Evolutionary conservation across 2,113 vertebrate species (phyloP), one percentile per base, ranked within the genome.

Genomic region (Periophthalmodon schlosseri): DNA sequence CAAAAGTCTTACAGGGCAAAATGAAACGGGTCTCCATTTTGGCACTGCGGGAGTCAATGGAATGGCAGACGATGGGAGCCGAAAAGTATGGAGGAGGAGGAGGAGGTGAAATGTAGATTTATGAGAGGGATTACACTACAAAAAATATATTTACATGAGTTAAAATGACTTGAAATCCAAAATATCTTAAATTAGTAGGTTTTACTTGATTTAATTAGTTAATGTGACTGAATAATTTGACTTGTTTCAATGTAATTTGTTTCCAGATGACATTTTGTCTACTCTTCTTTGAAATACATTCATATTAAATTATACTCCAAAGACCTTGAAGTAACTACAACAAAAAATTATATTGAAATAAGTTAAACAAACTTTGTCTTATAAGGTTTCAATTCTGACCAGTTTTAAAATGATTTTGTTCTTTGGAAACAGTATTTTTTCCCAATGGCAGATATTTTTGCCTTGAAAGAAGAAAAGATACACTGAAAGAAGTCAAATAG

Each of bases 71-170:
- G 34, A 65, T 39, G 20, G 33, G 33, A 44, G 33, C 33, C 89
- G 73, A 87, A 75, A 64, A 44, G 21, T 66, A 36, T 7, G 64
- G 36, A n/a, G 65, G 18, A 57, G 60, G 64, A 2, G 71, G 56
- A 58, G 5, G 56, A 14, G 50, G 56, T 10, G 16, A 8, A 9
- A 28, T 24, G 74, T 34, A 14, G 69, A 36, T 20, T 14, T 67
- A 46, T 5, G 52, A 47, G 44, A 23, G 10, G 2, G n/a, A 23
- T 23, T 13, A 4, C 21, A 21, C 56, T 8, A 2, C 23, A 60
- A 60, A 15, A 58, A 14, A 60, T 28, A 5, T 6, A 52, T 18
- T 20, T 18, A 28, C 57, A 28, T 1, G n/a, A 28, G 57, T 60
- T 12, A 15, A 60, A 28, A 56, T 21, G 57, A 60, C 57, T 60